phyloP scores from a whole-genome alignment of 2,797 vertebrate genomes.

The Cottoperca gobio region DNA sequence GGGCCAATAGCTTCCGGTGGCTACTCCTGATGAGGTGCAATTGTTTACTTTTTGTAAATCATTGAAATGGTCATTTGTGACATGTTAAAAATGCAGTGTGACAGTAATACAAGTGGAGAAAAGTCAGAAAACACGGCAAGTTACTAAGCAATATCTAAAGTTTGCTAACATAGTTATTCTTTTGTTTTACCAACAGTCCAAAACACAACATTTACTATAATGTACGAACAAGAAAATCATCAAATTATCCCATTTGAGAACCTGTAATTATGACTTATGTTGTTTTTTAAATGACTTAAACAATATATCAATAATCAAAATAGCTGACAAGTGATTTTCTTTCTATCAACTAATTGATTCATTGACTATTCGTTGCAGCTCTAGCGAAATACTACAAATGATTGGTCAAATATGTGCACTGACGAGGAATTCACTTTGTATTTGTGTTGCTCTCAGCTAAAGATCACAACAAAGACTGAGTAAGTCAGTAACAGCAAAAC shows the following conservation, averaged over 20 bases:
- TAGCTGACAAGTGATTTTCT: too few species aligned
- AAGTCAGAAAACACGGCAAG: not conserved
- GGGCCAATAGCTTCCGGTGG: not conserved
- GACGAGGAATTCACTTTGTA: fast-evolving
- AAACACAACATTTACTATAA: not conserved
- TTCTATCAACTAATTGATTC: too few species aligned
- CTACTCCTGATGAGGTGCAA: not conserved
- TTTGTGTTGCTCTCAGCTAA: not conserved
- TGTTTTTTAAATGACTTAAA: too few species aligned
- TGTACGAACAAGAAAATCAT: not conserved
- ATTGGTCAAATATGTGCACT: not conserved
- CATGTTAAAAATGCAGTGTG: too few species aligned
- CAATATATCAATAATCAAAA: too few species aligned
- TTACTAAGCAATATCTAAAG: too few species aligned
- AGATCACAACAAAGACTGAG: not conserved
- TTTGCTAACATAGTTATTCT: fast-evolving
- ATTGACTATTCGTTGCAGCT: too few species aligned
- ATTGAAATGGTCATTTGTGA: not conserved
- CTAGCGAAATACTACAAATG: not conserved
- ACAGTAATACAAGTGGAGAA: not conserved
- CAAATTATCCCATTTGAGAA: too few species aligned
- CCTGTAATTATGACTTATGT: too few species aligned
- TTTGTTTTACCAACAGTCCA: not conserved
- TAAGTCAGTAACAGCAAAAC: not conserved
- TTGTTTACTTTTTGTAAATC: not conserved